Base-by-base conservation (phyloP, 2,888 invertebrate genomes). In the Tetropium fuscum region DNA sequence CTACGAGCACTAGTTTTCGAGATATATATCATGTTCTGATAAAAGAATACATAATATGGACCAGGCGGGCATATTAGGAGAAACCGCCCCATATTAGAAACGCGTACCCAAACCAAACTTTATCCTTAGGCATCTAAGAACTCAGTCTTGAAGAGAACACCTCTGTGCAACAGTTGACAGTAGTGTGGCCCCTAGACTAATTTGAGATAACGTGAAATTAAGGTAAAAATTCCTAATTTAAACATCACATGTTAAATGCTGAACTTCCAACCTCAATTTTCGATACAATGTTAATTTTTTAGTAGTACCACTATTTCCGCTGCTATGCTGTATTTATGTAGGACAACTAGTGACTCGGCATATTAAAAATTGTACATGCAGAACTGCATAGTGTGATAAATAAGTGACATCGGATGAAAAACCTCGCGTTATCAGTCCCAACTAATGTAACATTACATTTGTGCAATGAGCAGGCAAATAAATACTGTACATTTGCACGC, bases 401-500 rank as follows among this genome's bases (percentile, higher is more conserved):
- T 61, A 60, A 56, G 22, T 45, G 54, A 53, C 41, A 51, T 13
- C 43, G 38, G 49, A 11, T 34, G 32, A 51, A 60, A 64, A 59
- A 44, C 53, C 25, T 34, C 38, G 22, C 20, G 44, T 56, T 63
- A 60, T 49, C 55, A 58, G 55, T 44, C 32, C 34, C 51, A 38
- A 57, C 53, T 56, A 48, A 60, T 49, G 56, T 44, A 41, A 7
- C 40, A 34, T 49, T 44, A 27, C 56, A 41, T 43, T 68, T 64
- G 71, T 63, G 61, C 70, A 66, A 60, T 66, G 66, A 67, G 66
- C 71, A 63, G 63, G 65, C 70, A 73, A 74, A 76, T 75, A 75
- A 77, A 38, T 72, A 74, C 70, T 69, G 55, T 32, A 38, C 74
- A 77, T 76, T 75, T 72, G 72, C 74, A 78, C 72, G 74, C 74